Conservation (phyloP, 2,797 vertebrate species). For the Eupleurogrammus muticus region DNA sequence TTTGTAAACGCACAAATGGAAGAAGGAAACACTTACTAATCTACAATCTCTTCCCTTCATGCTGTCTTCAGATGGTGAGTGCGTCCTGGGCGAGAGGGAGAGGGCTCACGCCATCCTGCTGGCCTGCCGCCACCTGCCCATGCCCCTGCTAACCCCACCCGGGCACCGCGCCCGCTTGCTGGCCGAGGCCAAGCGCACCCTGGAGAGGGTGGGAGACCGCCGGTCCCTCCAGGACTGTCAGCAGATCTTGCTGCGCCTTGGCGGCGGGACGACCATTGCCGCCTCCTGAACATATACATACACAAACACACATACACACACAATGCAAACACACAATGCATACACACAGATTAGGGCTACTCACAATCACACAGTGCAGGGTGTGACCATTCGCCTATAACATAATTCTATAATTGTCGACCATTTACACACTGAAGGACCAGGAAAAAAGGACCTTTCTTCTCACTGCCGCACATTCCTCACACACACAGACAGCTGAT, state of each 20-base stretch:
- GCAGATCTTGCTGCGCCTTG: conserved; percentile 94
- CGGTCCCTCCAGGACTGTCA: conserved; percentile 96
- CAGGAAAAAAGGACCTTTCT: conserved; percentile 10
- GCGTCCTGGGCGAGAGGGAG: conserved; percentile 89
- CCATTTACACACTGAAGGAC: neutral
- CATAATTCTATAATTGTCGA: neutral
- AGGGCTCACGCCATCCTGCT: conserved; percentile 94
- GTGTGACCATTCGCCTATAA: neutral
- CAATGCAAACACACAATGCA: conserved; percentile 6
- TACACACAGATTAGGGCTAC: conserved; percentile 35
- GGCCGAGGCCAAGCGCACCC: conserved; percentile 94
- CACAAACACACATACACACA: conserved; percentile 13
- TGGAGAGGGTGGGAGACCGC: conserved; percentile 96
- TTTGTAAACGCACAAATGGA: neutral
- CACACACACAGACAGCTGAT: conserved; percentile 10
- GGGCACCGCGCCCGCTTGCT: conserved; percentile 93
- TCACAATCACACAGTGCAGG: neutral
- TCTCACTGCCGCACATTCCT: conserved; percentile 4
- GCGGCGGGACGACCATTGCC: conserved; percentile 93
- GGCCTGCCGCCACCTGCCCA: conserved; percentile 95
- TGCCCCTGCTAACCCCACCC: conserved; percentile 93
- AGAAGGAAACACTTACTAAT: conserved; percentile 1
- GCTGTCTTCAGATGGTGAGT: conserved; percentile 71
- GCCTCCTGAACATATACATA: conserved; percentile 85
- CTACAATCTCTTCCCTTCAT: neutral